Percentiles rank a stretch among this genome's conserved stretches.
phyloP scores from a whole-genome alignment of 2,888 invertebrate species.

The Heteromurus nitidus region DNA sequence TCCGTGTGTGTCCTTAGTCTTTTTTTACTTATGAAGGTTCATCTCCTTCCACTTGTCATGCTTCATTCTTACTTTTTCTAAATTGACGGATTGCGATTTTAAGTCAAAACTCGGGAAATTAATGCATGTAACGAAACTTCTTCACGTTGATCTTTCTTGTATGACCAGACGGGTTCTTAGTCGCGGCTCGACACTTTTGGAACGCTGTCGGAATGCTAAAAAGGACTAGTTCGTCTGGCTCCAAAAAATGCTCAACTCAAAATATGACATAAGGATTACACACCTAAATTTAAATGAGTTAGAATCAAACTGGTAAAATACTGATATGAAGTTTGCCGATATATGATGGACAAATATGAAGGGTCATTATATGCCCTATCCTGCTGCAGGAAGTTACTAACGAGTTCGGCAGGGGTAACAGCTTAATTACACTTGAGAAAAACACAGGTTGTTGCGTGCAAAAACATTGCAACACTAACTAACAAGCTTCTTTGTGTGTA shows the following conservation, averaged over 20 bases:
- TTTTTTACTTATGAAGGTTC: no score
- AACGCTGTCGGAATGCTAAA: no score
- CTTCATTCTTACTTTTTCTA: background rate
- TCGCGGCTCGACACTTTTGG: no score
- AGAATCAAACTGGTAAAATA: background rate
- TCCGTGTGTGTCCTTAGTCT: no score
- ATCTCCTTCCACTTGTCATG: background rate
- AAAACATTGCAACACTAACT: background rate
- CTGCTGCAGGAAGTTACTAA: background rate
- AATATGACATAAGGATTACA: no score
- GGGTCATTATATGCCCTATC: no score
- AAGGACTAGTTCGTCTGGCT: no score
- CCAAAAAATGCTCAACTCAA: no score
- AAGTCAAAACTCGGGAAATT: background rate
- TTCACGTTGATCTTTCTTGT: no score
- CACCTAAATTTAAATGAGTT: no score
- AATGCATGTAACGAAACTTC: no score
- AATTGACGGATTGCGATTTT: constrained; percentile 4
- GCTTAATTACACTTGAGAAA: background rate
- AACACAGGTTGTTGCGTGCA: constrained; percentile 11
- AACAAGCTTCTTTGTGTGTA: background rate
- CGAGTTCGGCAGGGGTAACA: background rate
- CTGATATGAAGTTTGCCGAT: background rate
- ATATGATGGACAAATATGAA: background rate
- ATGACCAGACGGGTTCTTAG: no score